These are phyloP conservation scores for Balearica regulorum DNA, from an alignment of 2,797 vertebrate species.

Conservation along the genomic window DNA sequence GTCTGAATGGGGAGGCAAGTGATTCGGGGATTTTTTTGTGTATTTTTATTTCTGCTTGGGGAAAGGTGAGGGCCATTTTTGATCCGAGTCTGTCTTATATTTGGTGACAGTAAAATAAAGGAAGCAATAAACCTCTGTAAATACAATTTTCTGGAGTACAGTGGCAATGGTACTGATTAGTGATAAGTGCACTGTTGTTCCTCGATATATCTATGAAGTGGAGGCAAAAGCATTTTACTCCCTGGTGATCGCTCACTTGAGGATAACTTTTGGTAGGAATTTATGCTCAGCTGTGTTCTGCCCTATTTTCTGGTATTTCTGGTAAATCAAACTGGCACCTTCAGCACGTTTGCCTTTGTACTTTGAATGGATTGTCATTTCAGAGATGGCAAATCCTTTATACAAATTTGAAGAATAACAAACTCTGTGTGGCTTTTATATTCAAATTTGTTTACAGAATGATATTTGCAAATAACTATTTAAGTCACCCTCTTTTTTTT, in stretches of 20 bases:
- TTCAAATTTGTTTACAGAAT: slow-evolving; percentile 70
- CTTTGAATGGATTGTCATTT: slow-evolving; percentile 41
- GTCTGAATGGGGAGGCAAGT: neutral
- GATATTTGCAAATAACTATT: slow-evolving; percentile 44
- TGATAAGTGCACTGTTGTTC: neutral
- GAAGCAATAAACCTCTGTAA: neutral
- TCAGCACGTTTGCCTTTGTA: slow-evolving; percentile 26
- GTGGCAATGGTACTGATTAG: slow-evolving; percentile 5
- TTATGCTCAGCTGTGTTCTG: slow-evolving; percentile 42
- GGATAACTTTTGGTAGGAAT: slow-evolving; percentile 8
- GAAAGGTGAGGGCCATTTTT: neutral
- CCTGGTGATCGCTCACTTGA: slow-evolving; percentile 42
- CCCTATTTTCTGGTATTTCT: slow-evolving; percentile 43
- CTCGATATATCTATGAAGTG: neutral
- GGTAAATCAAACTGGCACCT: slow-evolving; percentile 27
- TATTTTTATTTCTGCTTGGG: neutral
- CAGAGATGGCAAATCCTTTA: slow-evolving; percentile 43
- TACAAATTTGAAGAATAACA: slow-evolving; percentile 47
- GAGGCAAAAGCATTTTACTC: slow-evolving; percentile 32
- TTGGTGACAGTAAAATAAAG: neutral
- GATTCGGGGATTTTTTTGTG: neutral
- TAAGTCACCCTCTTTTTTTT: slow-evolving; percentile 23
- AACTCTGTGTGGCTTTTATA: slow-evolving; percentile 55
- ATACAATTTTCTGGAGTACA: neutral
- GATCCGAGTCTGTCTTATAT: neutral